A percentile compares a stretch with the other conserved stretches of the same genome.
Conservation (phyloP, 1,140 invertebrate species). For the Acromyrmex heyeri region DNA sequence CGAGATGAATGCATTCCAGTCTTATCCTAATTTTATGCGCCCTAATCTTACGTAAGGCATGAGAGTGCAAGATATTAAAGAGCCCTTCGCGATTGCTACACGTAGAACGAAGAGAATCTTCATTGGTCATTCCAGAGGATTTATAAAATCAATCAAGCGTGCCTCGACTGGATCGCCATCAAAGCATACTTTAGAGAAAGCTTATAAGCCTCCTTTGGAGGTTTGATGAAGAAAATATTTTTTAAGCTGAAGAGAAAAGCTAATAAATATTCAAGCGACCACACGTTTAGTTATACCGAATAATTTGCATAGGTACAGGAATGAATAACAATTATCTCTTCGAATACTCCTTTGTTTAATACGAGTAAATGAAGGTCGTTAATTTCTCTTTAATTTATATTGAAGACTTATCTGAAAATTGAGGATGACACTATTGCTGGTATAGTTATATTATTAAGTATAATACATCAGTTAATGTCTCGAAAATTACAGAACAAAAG, state of each 20-base stretch:
- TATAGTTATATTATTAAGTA: neutral
- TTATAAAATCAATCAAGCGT: conserved; percentile 72
- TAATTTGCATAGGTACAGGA: conserved; percentile 26
- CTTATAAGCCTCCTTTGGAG: conserved; percentile 16
- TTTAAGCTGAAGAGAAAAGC: conserved; percentile 29
- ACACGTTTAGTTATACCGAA: conserved; percentile 15
- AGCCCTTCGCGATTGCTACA: conserved; percentile 17
- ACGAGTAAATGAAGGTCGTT: neutral
- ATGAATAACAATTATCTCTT: conserved; percentile 23
- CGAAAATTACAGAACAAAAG: neutral
- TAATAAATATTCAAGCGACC: conserved; percentile 34
- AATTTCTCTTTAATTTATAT: conserved; percentile 17
- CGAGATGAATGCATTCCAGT: conserved; percentile 64
- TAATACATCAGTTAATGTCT: conserved; percentile 4
- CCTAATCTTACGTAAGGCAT: conserved; percentile 69
- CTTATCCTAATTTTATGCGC: conserved; percentile 75
- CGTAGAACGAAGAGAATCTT: conserved; percentile 20
- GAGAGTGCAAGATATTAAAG: conserved; percentile 37
- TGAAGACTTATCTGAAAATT: neutral
- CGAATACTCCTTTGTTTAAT: neutral
- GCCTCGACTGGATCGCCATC: conserved; percentile 47
- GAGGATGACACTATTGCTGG: neutral
- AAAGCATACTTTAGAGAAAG: conserved; percentile 45
- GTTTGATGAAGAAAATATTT: conserved; percentile 11
- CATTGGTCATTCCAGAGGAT: conserved; percentile 56